Evolutionary conservation across 2,113 vertebrate genomes (phyloP).

Genomic region (Butastur rufipennis): DNA sequence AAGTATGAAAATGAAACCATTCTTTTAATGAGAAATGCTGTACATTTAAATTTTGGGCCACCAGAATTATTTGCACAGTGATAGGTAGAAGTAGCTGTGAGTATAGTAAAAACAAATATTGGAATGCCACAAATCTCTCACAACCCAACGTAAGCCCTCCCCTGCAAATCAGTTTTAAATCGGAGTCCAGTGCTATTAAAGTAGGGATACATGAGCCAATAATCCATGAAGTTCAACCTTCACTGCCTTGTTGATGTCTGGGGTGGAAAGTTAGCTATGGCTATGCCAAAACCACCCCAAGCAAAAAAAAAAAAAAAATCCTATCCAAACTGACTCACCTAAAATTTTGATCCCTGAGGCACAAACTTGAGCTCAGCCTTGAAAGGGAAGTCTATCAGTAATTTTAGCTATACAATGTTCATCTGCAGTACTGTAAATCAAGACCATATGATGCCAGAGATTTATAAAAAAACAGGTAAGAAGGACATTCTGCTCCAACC

Average conservation of each 20-base stretch:
- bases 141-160: fast-evolving
- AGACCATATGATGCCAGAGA: neutral
- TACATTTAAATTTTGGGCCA: neutral
- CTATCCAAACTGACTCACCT: neutral
- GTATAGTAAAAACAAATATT: neutral
- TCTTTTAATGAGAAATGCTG: neutral
- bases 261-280: neutral
- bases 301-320: neutral
- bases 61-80: neutral
- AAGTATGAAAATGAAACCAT: neutral
- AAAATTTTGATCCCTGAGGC: neutral
- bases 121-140: neutral
- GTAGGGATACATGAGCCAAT: neutral
- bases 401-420: fast-evolving
- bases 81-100: neutral
- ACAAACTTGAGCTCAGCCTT: neutral
- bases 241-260: neutral
- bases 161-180: neutral
- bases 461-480: neutral
- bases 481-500: neutral
- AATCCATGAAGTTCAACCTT: neutral
- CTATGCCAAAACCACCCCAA: neutral
- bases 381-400: neutral
- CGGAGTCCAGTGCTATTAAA: neutral
- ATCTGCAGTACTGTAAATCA: neutral